Conservation (phyloP, 2,113 vertebrate species). For the Echinops telfairi region DNA sequence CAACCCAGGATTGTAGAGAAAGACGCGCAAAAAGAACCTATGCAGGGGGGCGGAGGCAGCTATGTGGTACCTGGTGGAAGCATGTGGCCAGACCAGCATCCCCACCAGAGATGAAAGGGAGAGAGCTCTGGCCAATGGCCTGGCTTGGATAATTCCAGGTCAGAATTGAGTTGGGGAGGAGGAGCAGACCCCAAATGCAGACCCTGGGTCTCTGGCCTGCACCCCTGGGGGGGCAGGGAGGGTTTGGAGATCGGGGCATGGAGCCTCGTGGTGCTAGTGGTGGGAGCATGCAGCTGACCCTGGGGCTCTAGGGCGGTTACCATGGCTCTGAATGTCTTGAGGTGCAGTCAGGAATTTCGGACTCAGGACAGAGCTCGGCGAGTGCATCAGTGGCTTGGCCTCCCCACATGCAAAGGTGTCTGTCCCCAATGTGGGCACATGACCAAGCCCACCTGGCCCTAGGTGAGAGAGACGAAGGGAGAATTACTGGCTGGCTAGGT, state of each 20-base stretch:
- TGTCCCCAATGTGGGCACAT: not conserved
- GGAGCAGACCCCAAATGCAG: not conserved
- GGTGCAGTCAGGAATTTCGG: not conserved
- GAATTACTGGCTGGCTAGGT: not conserved
- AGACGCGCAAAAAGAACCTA: not conserved
- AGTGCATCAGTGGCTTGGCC: not conserved
- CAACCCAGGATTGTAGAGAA: not conserved
- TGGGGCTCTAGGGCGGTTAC: not conserved
- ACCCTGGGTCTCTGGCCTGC: not conserved
- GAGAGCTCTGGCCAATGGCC: fast-evolving
- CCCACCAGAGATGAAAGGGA: too few species aligned
- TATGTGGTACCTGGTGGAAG: not conserved
- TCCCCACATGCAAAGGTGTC: not conserved
- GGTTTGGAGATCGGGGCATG: not conserved
- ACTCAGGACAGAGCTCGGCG: not conserved
- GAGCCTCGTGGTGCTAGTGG: not conserved
- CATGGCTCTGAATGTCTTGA: not conserved
- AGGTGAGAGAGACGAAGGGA: not conserved
- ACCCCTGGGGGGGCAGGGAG: fast-evolving
- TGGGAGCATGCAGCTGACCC: not conserved
- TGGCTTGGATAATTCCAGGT: not conserved
- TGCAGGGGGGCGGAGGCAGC: not conserved
- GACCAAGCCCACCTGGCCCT: not conserved
- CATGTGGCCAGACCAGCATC: not conserved
- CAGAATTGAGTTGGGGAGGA: not conserved